phyloP scores from a whole-genome alignment of 2,888 invertebrate species.

The Melolontha melolontha region DNA sequence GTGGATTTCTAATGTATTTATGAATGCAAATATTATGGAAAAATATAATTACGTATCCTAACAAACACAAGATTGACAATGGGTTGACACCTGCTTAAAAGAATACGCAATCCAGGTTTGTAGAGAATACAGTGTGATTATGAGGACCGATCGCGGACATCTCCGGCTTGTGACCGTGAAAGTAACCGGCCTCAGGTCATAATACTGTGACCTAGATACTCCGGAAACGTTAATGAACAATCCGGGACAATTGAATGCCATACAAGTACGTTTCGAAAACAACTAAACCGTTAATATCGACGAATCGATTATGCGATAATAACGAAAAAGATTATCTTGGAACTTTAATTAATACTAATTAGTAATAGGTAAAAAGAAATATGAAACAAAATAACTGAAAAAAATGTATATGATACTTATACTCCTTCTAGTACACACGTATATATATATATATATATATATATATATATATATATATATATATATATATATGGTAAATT shows the following conservation, averaged over 20 bases:
- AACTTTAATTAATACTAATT: slow-evolving; percentile 18
- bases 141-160: slow-evolving; percentile 46
- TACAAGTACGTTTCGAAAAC: slow-evolving; percentile 29
- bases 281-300: slow-evolving; percentile 28
- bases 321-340: slow-evolving; percentile 20
- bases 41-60: too few species aligned
- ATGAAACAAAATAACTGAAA: background rate
- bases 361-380: slow-evolving; percentile 6
- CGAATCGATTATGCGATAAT: slow-evolving; percentile 14
- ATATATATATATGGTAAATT: too few species aligned
- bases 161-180: slow-evolving; percentile 58
- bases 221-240: slow-evolving; percentile 50
- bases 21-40: too few species aligned
- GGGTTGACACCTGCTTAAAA: slow-evolving; percentile 21
- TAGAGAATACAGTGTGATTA: slow-evolving; percentile 2
- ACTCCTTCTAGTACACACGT: too few species aligned
- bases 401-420: too few species aligned
- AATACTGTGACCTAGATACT: slow-evolving; percentile 58
- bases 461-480: too few species aligned
- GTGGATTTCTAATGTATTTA: too few species aligned
- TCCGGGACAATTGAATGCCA: slow-evolving; percentile 49
- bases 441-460: too few species aligned
- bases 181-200: slow-evolving; percentile 55
- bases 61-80: background rate
- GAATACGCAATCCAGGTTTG: slow-evolving; percentile 25